Conservation (phyloP, 2,113 vertebrate species). For the Strigops habroptila region DNA sequence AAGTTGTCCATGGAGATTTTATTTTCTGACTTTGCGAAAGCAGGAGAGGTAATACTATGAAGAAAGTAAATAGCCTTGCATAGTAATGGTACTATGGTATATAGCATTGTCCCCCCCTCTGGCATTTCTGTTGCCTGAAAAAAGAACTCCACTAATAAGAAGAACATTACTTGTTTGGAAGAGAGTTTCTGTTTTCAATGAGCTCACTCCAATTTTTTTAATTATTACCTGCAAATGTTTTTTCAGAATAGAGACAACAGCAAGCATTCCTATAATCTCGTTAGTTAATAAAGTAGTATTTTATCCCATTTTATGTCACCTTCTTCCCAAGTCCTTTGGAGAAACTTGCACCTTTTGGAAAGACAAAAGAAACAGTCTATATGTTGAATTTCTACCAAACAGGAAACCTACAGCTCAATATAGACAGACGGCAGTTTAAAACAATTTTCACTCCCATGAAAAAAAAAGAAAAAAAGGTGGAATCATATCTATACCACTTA, state of each 20-base stretch:
- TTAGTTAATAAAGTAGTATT: background rate
- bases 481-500: background rate
- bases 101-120: background rate
- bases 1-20: background rate
- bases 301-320: background rate
- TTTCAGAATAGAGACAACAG: background rate
- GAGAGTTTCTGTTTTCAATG: background rate
- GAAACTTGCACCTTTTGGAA: background rate
- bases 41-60: background rate
- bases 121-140: background rate
- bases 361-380: background rate
- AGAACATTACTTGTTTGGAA: background rate
- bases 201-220: background rate
- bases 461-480: rapidly evolving
- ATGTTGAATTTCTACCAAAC: background rate
- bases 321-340: background rate
- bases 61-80: background rate
- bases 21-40: background rate
- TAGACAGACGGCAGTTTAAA: background rate
- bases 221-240: background rate
- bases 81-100: background rate
- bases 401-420: background rate
- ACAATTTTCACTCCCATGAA: background rate
- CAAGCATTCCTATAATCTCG: background rate
- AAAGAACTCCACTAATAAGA: background rate